phyloP scores from a whole-genome alignment of 2,888 invertebrate genomes.

The Clunio marinus region DNA sequence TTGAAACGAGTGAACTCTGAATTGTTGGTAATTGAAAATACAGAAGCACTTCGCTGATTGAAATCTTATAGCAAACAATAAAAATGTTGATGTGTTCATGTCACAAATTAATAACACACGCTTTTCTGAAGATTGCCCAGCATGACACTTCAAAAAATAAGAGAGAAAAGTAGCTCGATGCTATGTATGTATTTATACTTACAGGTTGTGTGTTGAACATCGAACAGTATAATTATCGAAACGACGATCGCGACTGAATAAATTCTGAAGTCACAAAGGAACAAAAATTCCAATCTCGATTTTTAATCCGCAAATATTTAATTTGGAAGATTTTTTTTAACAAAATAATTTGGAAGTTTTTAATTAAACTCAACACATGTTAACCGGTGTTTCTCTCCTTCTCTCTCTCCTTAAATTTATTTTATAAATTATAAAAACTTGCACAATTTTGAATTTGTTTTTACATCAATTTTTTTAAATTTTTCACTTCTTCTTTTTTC shows the following conservation, averaged over 20 bases:
- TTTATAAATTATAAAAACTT: no score
- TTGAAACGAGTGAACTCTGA: neutral
- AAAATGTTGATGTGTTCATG: conserved; percentile 37
- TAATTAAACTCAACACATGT: conserved; percentile 16
- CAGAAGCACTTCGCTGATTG: conserved; percentile 29
- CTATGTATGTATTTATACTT: no score
- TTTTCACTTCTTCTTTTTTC: neutral
- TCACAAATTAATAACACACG: conserved; percentile 36
- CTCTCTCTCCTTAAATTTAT: no score
- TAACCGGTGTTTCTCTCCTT: neutral
- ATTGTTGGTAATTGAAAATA: conserved; percentile 31
- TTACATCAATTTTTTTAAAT: neutral
- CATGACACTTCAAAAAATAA: conserved; percentile 32
- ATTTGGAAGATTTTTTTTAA: no score
- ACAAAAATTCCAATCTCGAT: no score
- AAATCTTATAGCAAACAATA: conserved; percentile 9
- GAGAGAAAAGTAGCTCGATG: no score
- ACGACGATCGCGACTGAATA: no score
- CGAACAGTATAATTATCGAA: no score
- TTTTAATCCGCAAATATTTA: no score
- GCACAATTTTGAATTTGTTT: neutral
- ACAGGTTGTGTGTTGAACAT: no score
- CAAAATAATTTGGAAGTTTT: no score
- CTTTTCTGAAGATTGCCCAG: conserved; percentile 27
- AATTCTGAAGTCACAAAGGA: no score